These are phyloP conservation scores for Eristalis intricaria DNA, from an alignment of 2,888 invertebrate species.

Conservation along the genomic window DNA sequence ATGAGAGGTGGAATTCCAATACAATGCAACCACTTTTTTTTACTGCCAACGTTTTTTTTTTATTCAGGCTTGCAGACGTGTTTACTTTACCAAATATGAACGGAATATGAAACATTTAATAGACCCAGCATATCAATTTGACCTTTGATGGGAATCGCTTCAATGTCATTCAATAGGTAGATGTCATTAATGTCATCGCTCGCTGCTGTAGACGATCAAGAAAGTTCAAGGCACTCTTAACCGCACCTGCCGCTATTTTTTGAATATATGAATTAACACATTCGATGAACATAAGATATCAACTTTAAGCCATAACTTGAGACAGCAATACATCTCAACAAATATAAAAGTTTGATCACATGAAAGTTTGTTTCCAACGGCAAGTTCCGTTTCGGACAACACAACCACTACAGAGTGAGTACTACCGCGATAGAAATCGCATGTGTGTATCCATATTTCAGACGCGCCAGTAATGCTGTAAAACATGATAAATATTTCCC, in stretches of 20 bases:
- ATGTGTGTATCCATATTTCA: not conserved
- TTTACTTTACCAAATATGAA: not conserved
- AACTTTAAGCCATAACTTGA: not conserved
- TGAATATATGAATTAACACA: not conserved
- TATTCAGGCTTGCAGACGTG: not conserved
- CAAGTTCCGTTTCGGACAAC: not conserved
- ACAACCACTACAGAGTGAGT: not conserved
- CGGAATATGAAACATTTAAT: not conserved
- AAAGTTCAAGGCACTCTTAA: conserved; percentile 52
- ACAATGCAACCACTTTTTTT: no score
- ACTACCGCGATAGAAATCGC: not conserved
- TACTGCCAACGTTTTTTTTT: no score
- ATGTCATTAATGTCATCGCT: conserved; percentile 39
- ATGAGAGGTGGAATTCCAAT: no score
- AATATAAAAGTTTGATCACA: conserved; percentile 29
- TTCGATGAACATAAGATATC: not conserved
- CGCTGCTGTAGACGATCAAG: conserved; percentile 17
- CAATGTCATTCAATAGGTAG: conserved; percentile 8
- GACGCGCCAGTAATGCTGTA: not conserved
- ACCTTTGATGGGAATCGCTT: conserved; percentile 4
- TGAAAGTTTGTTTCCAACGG: conserved; percentile 13
- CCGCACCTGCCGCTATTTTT: conserved; percentile 25
- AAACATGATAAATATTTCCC: not conserved
- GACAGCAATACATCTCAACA: not conserved
- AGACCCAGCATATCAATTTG: not conserved